phyloP scores from a whole-genome alignment of 2,113 vertebrate genomes.

The Poicephalus gulielmi region DNA sequence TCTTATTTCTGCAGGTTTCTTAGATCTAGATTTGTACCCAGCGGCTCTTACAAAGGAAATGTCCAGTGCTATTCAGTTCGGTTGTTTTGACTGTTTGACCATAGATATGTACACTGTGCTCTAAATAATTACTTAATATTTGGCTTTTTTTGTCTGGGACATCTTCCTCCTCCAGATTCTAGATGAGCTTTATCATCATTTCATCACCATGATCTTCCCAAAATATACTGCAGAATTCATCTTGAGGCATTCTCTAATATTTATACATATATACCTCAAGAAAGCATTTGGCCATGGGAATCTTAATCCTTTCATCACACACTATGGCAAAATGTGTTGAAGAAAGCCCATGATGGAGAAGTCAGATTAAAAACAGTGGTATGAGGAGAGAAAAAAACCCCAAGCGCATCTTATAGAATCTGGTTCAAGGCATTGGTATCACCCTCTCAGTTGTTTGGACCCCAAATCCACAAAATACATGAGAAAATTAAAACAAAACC shows the following conservation, averaged over 20 bases:
- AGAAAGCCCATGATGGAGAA: neutral
- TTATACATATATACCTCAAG: neutral
- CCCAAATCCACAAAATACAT: constrained; percentile 1
- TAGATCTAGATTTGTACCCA: neutral
- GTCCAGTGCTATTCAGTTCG: neutral
- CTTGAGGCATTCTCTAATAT: neutral
- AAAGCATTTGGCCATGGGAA: neutral
- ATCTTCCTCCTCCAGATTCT: neutral
- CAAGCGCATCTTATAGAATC: neutral
- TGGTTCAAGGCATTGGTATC: neutral
- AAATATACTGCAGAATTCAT: neutral
- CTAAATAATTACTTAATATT: neutral
- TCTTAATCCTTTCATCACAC: neutral
- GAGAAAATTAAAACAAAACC: neutral
- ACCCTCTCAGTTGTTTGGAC: neutral
- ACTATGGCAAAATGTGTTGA: neutral
- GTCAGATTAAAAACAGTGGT: neutral
- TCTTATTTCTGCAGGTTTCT: neutral
- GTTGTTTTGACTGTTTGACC: neutral
- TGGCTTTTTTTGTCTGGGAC: neutral
- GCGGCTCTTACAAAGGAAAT: neutral
- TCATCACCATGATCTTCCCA: neutral
- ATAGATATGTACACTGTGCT: neutral
- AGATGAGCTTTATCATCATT: neutral
- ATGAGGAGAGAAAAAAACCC: neutral